These are phyloP conservation scores for Hypotaenidia philippensis DNA, from an alignment of 2,797 vertebrate genomes.

Conservation along the genomic window DNA sequence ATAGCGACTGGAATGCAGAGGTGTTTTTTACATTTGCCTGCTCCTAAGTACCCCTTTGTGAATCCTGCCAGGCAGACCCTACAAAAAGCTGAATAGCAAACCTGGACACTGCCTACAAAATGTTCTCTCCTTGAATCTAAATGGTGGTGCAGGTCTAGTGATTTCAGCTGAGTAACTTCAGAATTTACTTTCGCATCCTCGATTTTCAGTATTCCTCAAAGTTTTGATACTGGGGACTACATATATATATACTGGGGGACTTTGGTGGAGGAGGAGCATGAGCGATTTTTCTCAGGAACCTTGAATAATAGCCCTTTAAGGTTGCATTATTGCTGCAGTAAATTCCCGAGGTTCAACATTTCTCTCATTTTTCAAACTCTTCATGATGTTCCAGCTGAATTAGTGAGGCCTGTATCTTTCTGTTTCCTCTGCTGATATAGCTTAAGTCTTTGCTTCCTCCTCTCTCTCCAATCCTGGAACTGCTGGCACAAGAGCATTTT, in stretches of 20 bases:
- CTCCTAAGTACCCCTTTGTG: not conserved
- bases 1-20: not conserved
- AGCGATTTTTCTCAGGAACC: not conserved
- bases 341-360: not conserved
- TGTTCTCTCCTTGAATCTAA: not conserved
- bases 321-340: not conserved
- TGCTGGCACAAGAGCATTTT: not conserved
- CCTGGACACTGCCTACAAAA: not conserved
- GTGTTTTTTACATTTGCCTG: not conserved
- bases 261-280: not conserved
- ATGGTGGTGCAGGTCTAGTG: not conserved
- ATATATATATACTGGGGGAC: no score
- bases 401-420: not conserved
- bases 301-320: not conserved
- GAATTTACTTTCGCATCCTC: not conserved
- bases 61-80: not conserved
- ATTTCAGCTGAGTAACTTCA: not conserved
- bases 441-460: not conserved
- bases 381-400: not conserved
- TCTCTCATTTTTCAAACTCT: conserved; percentile 8
- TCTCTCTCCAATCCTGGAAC: not conserved
- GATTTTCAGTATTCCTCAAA: not conserved
- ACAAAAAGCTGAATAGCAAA: not conserved
- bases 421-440: not conserved
- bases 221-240: not conserved